phyloP scores from a whole-genome alignment of 1,140 invertebrate genomes.

The Pantala flavescens region DNA sequence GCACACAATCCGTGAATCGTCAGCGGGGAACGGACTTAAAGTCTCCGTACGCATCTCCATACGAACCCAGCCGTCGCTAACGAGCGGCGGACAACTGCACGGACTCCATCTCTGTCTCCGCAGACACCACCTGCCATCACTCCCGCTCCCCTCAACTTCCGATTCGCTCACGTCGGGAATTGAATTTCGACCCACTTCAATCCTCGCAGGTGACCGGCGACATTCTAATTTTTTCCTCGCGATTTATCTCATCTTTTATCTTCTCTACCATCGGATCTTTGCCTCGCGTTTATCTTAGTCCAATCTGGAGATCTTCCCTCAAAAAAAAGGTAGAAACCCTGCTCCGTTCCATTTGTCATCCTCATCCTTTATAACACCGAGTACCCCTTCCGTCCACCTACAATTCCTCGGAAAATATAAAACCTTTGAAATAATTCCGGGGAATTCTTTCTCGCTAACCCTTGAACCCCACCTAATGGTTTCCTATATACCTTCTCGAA shows the following conservation, averaged over 20 bases:
- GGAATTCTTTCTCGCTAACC: background rate
- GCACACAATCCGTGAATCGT: too few relatives aligned
- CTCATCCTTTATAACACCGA: background rate
- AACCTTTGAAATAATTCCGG: background rate
- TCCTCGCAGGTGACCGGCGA: background rate
- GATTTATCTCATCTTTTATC: background rate
- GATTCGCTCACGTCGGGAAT: too few relatives aligned
- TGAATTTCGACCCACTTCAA: too few relatives aligned
- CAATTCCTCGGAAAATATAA: background rate
- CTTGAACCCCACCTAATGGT: background rate
- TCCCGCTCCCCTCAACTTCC: too few relatives aligned
- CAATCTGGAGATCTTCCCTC: background rate
- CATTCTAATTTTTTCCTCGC: background rate
- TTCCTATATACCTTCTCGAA: conserved; percentile 1
- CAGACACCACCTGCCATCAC: too few relatives aligned
- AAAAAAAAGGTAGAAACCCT: too few relatives aligned
- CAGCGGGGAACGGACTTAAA: too few relatives aligned
- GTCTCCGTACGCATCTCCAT: too few relatives aligned
- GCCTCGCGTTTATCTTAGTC: background rate
- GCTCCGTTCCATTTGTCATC: background rate
- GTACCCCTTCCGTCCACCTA: background rate
- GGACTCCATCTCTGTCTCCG: too few relatives aligned
- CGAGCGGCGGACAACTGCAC: too few relatives aligned
- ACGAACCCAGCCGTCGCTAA: too few relatives aligned
- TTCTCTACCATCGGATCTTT: background rate